phyloP scores from a whole-genome alignment of 2,113 vertebrate genomes.

The Trachemys scripta region DNA sequence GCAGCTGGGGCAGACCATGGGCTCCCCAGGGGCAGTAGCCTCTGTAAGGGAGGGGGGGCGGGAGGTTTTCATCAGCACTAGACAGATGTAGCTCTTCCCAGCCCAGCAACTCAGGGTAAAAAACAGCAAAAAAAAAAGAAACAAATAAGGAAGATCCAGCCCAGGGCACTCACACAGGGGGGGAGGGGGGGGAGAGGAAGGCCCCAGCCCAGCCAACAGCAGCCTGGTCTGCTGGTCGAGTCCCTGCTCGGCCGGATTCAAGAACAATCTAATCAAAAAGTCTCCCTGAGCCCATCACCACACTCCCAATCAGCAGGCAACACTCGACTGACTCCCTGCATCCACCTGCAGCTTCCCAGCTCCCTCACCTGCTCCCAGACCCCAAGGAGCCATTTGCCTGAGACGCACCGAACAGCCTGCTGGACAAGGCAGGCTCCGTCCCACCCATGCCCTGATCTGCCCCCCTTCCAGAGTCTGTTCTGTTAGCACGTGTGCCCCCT shows the following conservation, averaged over 20 bases:
- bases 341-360: background rate
- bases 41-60: background rate
- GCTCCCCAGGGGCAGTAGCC: background rate
- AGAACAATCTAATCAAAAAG: background rate
- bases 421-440: background rate
- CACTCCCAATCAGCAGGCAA: background rate
- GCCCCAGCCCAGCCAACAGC: no score
- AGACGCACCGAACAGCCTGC: background rate
- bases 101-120: background rate
- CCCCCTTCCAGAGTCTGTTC: background rate
- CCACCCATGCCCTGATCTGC: background rate
- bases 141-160: background rate
- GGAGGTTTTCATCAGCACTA: background rate
- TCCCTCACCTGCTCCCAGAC: no score
- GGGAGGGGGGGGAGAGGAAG: no score
- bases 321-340: background rate
- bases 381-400: background rate
- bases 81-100: background rate
- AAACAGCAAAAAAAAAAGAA: no score
- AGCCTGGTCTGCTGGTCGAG: background rate
- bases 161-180: background rate
- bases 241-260: background rate
- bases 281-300: background rate
- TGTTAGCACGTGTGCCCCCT: background rate
- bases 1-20: constrained; percentile 86